Conservation (phyloP, 2,113 vertebrate genomes). For the Toxostoma redivivum region DNA sequence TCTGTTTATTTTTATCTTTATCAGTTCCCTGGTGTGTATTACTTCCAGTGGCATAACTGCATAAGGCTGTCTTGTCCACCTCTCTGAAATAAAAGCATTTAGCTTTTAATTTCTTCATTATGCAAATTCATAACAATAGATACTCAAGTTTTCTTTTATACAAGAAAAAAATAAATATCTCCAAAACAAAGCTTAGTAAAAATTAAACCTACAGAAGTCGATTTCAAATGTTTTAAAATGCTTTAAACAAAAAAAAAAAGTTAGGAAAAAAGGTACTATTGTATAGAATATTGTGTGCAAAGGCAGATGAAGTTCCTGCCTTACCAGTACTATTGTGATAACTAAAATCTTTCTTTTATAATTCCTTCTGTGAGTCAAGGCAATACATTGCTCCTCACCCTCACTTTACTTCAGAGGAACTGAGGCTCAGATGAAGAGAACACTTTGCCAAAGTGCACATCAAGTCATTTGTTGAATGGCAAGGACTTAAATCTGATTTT, state of each 20-base stretch:
- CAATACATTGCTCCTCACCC: neutral
- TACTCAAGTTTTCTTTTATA: neutral
- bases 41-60: neutral
- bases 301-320: neutral
- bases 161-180: neutral
- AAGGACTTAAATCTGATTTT: neutral
- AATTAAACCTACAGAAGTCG: neutral
- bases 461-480: neutral
- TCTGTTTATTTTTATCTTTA: neutral
- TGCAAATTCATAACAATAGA: neutral
- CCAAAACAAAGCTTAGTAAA: neutral
- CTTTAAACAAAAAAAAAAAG: neutral
- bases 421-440: neutral
- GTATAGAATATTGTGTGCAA: neutral
- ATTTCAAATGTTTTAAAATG: neutral
- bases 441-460: fast-evolving
- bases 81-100: neutral
- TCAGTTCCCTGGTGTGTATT: neutral
- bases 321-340: neutral
- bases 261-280: neutral
- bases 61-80: neutral
- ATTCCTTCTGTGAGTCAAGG: neutral
- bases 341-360: neutral
- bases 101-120: neutral
- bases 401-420: neutral